Conservation (phyloP, 2,888 invertebrate species). For the Drosophila neotestacea region DNA sequence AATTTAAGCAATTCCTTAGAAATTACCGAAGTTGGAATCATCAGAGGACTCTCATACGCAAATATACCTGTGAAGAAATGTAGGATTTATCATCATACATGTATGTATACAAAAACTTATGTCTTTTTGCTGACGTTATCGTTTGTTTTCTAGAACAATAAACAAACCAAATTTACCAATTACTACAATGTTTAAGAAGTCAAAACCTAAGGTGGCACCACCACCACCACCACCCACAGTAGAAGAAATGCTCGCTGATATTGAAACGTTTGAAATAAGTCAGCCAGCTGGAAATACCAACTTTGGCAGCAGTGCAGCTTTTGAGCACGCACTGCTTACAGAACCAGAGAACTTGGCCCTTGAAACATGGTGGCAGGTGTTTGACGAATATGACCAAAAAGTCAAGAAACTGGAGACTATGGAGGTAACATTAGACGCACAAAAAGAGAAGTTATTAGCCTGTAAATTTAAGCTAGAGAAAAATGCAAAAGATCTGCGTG, state of each 20-base stretch:
- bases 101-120: neutral
- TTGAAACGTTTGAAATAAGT: conserved; percentile 81
- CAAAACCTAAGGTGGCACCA: conserved; percentile 63
- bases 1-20: neutral
- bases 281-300: conserved; percentile 25
- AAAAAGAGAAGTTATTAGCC: conserved; percentile 73
- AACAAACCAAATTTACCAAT: neutral
- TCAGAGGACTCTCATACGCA: neutral
- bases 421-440: conserved; percentile 69
- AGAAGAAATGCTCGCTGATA: conserved; percentile 81
- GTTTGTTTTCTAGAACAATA: conserved; percentile 8
- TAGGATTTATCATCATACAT: neutral
- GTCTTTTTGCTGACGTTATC: conserved; percentile 29
- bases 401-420: conserved; percentile 75
- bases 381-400: conserved; percentile 83
- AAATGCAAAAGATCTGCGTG: conserved; percentile 70
- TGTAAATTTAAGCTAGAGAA: conserved; percentile 77
- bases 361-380: conserved; percentile 83
- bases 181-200: conserved; percentile 73
- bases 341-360: conserved; percentile 62
- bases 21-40: neutral
- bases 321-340: conserved; percentile 49
- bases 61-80: neutral
- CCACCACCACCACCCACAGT: conserved; percentile 78
- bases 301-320: conserved; percentile 25